A percentile compares a stretch with the other conserved stretches of the same genome.
phyloP scores from a whole-genome alignment of 2,113 vertebrate species.

The Gymnarchus niloticus region DNA sequence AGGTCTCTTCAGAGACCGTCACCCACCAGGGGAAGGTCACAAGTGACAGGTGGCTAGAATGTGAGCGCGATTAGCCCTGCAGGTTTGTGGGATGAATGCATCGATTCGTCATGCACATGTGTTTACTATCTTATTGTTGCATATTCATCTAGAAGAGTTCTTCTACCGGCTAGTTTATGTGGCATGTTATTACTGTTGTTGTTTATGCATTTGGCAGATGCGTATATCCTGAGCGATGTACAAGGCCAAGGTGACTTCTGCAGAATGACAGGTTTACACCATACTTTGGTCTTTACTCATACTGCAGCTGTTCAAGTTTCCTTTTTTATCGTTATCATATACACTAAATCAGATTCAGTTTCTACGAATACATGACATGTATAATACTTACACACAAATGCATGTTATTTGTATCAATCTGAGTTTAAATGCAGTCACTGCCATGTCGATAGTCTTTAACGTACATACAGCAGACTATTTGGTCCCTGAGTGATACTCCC shows the following conservation, averaged over 20 bases:
- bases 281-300: not conserved
- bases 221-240: not conserved
- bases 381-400: not conserved
- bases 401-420: not conserved
- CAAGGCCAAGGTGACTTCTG: not conserved
- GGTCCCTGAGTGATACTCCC: not conserved
- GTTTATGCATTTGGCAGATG: not conserved
- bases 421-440: not conserved
- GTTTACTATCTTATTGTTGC: not conserved
- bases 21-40: no score
- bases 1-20: no score
- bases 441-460: not conserved
- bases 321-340: not conserved
- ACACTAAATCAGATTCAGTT: not conserved
- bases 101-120: not conserved
- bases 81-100: not conserved
- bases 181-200: slow-evolving; percentile 2
- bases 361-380: not conserved
- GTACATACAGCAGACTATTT: not conserved
- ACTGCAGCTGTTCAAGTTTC: not conserved
- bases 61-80: not conserved
- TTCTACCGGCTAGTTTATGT: not conserved
- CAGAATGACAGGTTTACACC: not conserved
- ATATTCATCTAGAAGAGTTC: not conserved
- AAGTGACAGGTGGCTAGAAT: not conserved